phyloP scores from a whole-genome alignment of 2,888 invertebrate genomes.

The Macrosiphum euphorbiae region DNA sequence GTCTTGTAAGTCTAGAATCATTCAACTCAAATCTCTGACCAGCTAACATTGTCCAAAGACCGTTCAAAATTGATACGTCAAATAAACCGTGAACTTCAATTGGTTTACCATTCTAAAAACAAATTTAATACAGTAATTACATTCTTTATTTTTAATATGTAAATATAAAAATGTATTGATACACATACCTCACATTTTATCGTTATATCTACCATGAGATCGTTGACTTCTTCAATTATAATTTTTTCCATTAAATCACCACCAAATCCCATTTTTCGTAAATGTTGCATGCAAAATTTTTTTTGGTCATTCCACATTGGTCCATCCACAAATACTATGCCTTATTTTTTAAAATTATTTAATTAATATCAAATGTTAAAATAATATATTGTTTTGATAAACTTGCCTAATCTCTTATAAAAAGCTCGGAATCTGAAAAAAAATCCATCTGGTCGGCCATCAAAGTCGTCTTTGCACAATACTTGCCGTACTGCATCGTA shows the following conservation, averaged over 20 bases:
- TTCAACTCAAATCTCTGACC: conserved; percentile 72
- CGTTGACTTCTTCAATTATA: conserved; percentile 74
- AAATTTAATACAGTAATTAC: background rate
- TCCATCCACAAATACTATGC: conserved; percentile 80
- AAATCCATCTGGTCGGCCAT: conserved; percentile 80
- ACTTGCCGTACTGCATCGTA: conserved; percentile 76
- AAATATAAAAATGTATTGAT: background rate
- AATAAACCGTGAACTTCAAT: conserved; percentile 74
- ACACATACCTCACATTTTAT: conserved; percentile 48
- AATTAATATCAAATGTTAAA: background rate
- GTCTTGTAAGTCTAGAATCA: conserved; percentile 73
- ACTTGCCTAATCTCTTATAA: conserved; percentile 77
- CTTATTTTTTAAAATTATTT: conserved; percentile 43
- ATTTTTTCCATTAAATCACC: conserved; percentile 75
- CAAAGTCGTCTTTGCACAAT: conserved; percentile 76
- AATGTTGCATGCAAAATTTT: conserved; percentile 77
- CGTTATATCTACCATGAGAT: conserved; percentile 69
- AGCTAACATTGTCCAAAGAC: conserved; percentile 80
- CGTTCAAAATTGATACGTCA: conserved; percentile 77
- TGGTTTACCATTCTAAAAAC: conserved; percentile 67
- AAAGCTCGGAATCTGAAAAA: conserved; percentile 78
- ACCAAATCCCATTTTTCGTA: conserved; percentile 77
- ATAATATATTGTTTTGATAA: background rate
- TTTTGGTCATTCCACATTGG: conserved; percentile 77
- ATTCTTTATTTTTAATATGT: background rate